Base-by-base conservation (phyloP, 2,797 vertebrate genomes). In the Characodon lateralis region DNA sequence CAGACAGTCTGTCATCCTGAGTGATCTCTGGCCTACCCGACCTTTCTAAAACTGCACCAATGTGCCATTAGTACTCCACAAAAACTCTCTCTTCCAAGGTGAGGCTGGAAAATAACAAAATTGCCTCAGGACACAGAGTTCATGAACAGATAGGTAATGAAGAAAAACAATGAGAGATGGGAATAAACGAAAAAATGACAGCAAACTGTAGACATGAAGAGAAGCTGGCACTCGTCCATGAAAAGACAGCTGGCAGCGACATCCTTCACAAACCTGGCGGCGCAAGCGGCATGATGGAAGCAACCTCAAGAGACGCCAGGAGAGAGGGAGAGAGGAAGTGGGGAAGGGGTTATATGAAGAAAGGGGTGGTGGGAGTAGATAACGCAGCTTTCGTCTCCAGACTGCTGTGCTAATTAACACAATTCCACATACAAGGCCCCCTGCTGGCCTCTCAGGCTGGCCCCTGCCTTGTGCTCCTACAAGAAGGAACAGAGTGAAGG, bases 191-290 rank as follows among this genome's bases (percentile, higher is more conserved):
- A 89, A 75, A 89, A 90, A 92, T 86, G 88, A 91, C 92, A 94
- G 93, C 66, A 85, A 87, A 90, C 79, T 41, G 88, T 92, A 91
- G 91, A 93, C 87, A 87, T 77, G 82, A 85, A 83, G 82, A 91
- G 86, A 80, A 80, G 82, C 89, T 95, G 94, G 94, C 94, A 92
- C 90, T 43, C 73, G 83, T 93, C 94, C 94, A 95, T 86, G 86
- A 91, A 91, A 91, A 91, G 95, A 95, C 96, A 96, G 95, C 95
- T 96, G 95, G 94, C 95, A 91, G 85, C 65, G 93, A 93, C 93
- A 95, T 95, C 93, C 94, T 95, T 94, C 94, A 93, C 92, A 94
- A 94, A 95, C 91, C 92, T 91, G 89, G 91, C 89, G 93, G 93
- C 82, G 83, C 89, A 89, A 83, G 81, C 78, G 74, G 88, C 82